Base-by-base conservation (phyloP, 2,797 vertebrate species). In the Xiphorhynchus erythropygius region DNA sequence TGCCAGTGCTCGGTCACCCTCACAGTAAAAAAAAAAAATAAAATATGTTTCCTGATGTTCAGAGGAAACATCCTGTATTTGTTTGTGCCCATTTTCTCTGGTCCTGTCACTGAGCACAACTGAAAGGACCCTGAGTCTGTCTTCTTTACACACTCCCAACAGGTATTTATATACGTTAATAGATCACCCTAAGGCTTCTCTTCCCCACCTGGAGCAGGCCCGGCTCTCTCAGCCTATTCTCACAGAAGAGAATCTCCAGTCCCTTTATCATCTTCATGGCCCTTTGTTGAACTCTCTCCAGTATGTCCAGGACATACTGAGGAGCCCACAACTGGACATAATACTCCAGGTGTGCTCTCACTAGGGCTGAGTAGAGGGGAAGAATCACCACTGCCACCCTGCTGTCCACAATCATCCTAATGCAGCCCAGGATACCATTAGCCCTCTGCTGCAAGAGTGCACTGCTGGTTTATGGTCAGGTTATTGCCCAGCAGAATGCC, bases 381-480 rank as follows among this genome's bases (percentile, higher is more conserved):
- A 30, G 57, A 44, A 52, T 64, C 28, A 27, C 11, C 13, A 57
- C 28, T n/a, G 35, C 37, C 42, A 44, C 5, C 11, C 35, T 50
- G 49, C 42, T 89, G 42, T 39, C 57, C 37, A 46, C 28, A 39
- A 2, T 64, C 28, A 64, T 46, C 44, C n/a, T 46, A 2, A 18
- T 70, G 23, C 37, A 24, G 44, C 57, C 21, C 28, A 17, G 7
- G 11, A 33, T 13, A 30, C 42, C 11, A 13, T 63, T 15, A 44
- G 27, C 44, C 28, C 41, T 42, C 37, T 76, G 64, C 64, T 77
- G 23, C 56, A 63, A 70, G 17, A 9, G 8, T 64, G 4, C 37
- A 16, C 32, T 57, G 21, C 25, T 64, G 18, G 14, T 25, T 64
- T 39, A 5, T 4, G 28, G n/a, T 63, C 18, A 46, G 0, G 0